Conservation (phyloP, 2,113 vertebrate species). For the Motacilla alba region DNA sequence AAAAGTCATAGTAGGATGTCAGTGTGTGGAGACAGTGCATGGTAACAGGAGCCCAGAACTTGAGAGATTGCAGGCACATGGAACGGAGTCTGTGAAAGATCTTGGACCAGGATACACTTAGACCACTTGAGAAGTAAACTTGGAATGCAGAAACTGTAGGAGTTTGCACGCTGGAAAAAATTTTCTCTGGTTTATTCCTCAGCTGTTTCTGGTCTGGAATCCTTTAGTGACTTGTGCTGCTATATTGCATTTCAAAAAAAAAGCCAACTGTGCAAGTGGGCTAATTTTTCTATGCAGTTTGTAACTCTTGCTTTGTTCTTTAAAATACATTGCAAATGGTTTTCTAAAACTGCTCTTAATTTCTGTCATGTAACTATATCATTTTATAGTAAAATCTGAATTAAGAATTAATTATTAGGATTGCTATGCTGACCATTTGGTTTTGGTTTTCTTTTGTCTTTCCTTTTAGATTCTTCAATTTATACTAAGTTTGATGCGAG, state of each 20-base stretch:
- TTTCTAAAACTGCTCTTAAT: neutral
- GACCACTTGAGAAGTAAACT: neutral
- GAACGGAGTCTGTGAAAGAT: neutral
- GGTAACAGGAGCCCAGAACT: neutral
- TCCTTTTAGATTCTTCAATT: constrained; percentile 70
- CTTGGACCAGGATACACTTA: neutral
- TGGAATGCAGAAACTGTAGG: neutral
- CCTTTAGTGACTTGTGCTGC: neutral
- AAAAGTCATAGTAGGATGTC: neutral
- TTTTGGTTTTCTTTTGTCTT: neutral
- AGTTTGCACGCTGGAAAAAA: neutral
- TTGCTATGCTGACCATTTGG: neutral
- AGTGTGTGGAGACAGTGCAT: neutral
- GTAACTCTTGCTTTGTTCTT: neutral
- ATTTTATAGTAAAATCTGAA: neutral
- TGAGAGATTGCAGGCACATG: neutral
- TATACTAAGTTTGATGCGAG: constrained; percentile 64
- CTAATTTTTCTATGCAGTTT: neutral
- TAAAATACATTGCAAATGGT: neutral
- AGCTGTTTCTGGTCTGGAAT: constrained; percentile 44
- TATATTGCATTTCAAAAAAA: neutral
- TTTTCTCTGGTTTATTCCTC: constrained; percentile 9
- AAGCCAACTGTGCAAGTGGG: neutral
- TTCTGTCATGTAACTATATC: neutral
- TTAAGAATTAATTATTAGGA: neutral